Conservation (phyloP, 2,797 vertebrate species). For the Kryptolebias ocellatus region DNA sequence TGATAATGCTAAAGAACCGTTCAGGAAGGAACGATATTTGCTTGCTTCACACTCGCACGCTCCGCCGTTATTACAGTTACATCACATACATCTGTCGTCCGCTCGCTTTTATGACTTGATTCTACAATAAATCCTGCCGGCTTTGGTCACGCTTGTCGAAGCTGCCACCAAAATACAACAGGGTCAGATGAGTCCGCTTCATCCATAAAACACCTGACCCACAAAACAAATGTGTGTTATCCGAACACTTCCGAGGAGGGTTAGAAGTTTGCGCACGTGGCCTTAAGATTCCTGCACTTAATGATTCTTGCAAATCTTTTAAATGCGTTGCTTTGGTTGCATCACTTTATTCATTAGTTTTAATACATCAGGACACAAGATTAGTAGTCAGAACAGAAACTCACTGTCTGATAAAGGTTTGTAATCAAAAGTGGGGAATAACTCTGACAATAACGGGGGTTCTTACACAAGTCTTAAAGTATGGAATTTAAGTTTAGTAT, state of each 20-base stretch:
- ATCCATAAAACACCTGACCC: no score
- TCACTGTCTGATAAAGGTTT: no score
- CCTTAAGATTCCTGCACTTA: not conserved
- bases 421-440: no score
- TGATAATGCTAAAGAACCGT: no score
- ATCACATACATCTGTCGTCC: not conserved
- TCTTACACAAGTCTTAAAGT: no score
- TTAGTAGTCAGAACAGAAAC: no score
- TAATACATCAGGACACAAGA: no score
- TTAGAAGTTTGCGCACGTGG: not conserved
- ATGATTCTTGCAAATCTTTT: not conserved
- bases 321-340: no score
- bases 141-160: conserved; percentile 12
- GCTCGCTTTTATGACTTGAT: not conserved
- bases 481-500: no score
- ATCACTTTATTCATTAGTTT: no score
- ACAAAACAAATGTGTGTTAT: conserved; percentile 11
- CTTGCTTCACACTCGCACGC: not conserved
- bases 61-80: not conserved
- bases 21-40: no score
- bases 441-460: no score
- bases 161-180: conserved; percentile 1
- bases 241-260: conserved; percentile 2
- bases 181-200: conserved; percentile 9
- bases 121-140: conserved; percentile 24